A percentile compares a stretch with the other conserved stretches of the same genome.
These are phyloP conservation scores for Habroteleia sp. DNA, from an alignment of 2,888 invertebrate genomes.

Conservation along the genomic window DNA sequence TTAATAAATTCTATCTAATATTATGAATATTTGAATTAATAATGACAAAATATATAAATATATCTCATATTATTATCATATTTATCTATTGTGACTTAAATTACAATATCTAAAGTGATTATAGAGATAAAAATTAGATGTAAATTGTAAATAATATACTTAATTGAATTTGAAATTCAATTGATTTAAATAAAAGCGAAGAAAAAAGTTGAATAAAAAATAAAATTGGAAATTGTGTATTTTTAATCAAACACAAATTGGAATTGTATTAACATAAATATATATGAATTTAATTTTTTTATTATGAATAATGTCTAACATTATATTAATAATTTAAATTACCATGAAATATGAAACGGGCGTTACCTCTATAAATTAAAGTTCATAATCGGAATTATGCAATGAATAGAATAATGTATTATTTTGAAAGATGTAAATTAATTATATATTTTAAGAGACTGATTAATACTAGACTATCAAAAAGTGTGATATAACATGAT, in stretches of 20 bases:
- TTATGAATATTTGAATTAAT: too few relatives aligned
- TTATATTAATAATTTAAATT: neutral
- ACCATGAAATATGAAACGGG: constrained; percentile 1
- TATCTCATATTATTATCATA: neutral
- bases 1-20: too few relatives aligned
- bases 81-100: constrained; percentile 1
- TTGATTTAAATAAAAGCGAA: constrained; percentile 22
- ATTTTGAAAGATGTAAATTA: constrained; percentile 27
- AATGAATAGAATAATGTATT: constrained; percentile 13
- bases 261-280: neutral
- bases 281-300: neutral
- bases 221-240: constrained; percentile 1
- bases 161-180: constrained; percentile 11
- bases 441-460: constrained; percentile 69
- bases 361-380: constrained; percentile 32
- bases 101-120: constrained; percentile 25
- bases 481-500: constrained; percentile 76
- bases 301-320: neutral
- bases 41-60: constrained; percentile 18
- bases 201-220: neutral
- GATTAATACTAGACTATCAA: constrained; percentile 72
- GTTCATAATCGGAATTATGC: constrained; percentile 23
- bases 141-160: constrained; percentile 46
- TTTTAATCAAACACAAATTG: neutral
- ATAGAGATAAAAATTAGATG: constrained; percentile 18